Conservation (phyloP, 2,113 vertebrate genomes). For the Meles meles region DNA sequence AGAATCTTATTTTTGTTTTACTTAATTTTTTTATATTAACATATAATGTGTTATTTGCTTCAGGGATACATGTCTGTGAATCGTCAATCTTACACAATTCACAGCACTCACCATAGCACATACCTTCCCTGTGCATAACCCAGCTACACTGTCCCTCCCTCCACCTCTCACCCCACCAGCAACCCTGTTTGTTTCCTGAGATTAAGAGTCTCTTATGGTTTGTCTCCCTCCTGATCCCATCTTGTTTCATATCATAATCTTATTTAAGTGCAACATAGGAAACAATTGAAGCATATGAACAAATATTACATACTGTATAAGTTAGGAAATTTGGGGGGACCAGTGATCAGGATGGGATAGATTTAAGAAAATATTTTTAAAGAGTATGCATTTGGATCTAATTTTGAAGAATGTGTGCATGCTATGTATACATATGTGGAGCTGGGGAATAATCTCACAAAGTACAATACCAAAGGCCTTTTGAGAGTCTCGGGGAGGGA, state of each 20-base stretch:
- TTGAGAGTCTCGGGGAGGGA: neutral
- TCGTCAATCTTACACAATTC: too few species aligned
- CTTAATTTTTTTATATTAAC: too few species aligned
- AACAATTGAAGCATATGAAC: slow-evolving; percentile 1
- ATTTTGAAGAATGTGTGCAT: neutral
- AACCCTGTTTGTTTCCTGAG: too few species aligned
- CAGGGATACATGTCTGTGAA: too few species aligned
- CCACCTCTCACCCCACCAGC: too few species aligned
- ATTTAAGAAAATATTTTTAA: neutral
- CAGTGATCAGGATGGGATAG: neutral
- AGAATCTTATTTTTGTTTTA: neutral
- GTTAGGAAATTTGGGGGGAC: neutral
- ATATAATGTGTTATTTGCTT: too few species aligned
- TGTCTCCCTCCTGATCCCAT: too few species aligned
- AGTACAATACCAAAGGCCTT: neutral
- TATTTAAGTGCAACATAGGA: neutral
- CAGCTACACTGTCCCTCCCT: too few species aligned
- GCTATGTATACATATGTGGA: neutral
- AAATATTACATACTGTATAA: neutral
- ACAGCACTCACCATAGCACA: too few species aligned
- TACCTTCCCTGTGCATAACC: too few species aligned
- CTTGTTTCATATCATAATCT: neutral
- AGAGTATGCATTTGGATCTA: neutral
- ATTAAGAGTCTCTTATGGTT: too few species aligned
- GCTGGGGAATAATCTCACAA: neutral